A percentile compares a stretch with the other conserved stretches of the same genome.
These are phyloP conservation scores for Seriola rivoliana DNA, from an alignment of 2,113 vertebrate genomes.

Conservation along the genomic window DNA sequence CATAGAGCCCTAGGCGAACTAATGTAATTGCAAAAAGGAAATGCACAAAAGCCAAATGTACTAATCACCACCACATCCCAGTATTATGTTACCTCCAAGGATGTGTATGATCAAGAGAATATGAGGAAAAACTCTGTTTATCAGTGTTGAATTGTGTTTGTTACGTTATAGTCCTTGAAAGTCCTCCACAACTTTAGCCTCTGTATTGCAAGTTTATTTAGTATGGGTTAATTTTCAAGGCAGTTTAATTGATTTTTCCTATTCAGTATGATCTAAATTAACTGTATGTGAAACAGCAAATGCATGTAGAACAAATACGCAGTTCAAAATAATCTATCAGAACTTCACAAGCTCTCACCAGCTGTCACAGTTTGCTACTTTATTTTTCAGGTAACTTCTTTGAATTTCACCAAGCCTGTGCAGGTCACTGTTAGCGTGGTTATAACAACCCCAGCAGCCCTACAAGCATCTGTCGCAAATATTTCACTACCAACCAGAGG, in stretches of 20 bases:
- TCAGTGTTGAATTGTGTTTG: constrained; percentile 27
- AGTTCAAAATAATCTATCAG: not conserved
- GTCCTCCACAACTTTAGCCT: not conserved
- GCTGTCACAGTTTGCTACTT: constrained; percentile 3
- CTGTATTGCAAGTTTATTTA: not conserved
- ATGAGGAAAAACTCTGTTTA: constrained; percentile 9
- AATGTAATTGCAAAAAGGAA: constrained; percentile 61
- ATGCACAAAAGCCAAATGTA: constrained; percentile 31
- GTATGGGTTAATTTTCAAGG: constrained; percentile 17
- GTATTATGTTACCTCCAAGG: constrained; percentile 8
- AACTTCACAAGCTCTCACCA: constrained; percentile 17
- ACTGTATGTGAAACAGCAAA: not conserved
- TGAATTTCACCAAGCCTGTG: constrained; percentile 15
- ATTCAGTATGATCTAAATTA: constrained; percentile 20
- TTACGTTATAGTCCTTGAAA: constrained; percentile 23
- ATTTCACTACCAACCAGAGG: constrained; percentile 2
- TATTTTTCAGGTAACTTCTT: constrained; percentile 25
- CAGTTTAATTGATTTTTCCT: constrained; percentile 30
- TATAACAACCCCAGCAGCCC: constrained; percentile 15
- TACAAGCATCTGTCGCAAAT: constrained; percentile 28
- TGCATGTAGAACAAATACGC: not conserved
- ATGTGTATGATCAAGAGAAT: constrained; percentile 37
- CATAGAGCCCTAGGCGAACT: constrained; percentile 44
- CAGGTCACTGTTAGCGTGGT: not conserved
- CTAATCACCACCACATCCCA: constrained; percentile 33